Evolutionary conservation across 2,888 invertebrate species (phyloP).

Genomic region (Xiphydria camelus): DNA sequence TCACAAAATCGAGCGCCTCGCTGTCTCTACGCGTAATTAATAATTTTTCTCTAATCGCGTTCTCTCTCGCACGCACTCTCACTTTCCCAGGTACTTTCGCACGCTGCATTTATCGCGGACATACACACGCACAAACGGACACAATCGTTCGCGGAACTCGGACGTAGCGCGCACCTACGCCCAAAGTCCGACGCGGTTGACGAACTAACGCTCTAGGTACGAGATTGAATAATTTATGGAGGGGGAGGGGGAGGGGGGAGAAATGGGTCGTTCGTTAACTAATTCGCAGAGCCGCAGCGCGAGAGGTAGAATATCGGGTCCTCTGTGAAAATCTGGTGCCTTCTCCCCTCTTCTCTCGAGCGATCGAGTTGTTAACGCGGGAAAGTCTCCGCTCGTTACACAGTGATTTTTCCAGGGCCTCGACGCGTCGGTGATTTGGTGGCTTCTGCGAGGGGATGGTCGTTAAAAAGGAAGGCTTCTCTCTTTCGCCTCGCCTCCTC

Average conservation of each 20-base stretch:
- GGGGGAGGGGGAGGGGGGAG: too few species aligned
- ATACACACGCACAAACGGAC: neutral
- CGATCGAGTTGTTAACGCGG: too few species aligned
- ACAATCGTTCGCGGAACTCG: too few species aligned
- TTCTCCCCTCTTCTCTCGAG: too few species aligned
- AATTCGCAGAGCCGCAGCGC: constrained; percentile 1
- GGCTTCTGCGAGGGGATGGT: too few species aligned
- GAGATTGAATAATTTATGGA: constrained; percentile 1
- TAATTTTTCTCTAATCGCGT: neutral
- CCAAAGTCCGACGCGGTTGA: neutral
- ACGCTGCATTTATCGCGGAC: neutral
- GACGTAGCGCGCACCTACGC: neutral
- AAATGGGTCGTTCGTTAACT: neutral
- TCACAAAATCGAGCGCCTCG: constrained; percentile 2
- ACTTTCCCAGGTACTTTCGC: neutral
- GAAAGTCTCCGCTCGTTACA: too few species aligned
- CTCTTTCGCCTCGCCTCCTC: too few species aligned
- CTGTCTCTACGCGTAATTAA: neutral
- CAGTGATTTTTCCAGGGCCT: too few species aligned
- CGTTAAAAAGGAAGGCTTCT: too few species aligned
- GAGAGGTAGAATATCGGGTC: constrained; percentile 1
- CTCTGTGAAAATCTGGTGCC: too few species aligned
- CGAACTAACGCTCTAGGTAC: neutral
- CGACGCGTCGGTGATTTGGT: too few species aligned
- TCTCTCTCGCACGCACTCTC: neutral